Evolutionary conservation across 1,140 invertebrate genomes (phyloP).

Genomic region (Zaprionus africanus): DNA sequence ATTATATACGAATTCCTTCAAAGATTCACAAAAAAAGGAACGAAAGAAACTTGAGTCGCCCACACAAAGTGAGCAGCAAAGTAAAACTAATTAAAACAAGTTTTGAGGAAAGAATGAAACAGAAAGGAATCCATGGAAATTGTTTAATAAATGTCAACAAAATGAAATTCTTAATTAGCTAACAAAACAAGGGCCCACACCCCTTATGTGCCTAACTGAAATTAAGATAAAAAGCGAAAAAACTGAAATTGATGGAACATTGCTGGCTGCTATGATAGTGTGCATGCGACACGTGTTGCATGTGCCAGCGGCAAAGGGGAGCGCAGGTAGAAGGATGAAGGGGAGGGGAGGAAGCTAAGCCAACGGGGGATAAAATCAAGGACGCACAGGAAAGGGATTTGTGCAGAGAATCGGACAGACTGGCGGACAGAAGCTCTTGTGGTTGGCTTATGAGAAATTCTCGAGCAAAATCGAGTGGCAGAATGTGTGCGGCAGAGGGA

Average conservation of each 20-base stretch:
- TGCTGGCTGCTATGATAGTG: conserved; percentile 1
- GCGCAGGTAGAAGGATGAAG: not conserved
- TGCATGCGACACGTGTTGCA: conserved; percentile 43
- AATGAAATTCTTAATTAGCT: not conserved
- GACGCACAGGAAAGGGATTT: not conserved
- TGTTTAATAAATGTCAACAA: not conserved
- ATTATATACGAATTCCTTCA: not conserved
- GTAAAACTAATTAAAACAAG: conserved; percentile 6
- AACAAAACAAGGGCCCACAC: not conserved
- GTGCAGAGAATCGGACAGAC: not conserved
- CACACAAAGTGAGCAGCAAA: not conserved
- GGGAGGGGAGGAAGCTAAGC: not conserved
- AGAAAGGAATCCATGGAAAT: not conserved
- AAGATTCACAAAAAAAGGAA: no score
- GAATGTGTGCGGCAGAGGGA: not conserved
- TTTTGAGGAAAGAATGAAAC: not conserved
- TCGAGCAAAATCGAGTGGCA: not conserved
- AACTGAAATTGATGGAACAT: not conserved
- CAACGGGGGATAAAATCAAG: not conserved
- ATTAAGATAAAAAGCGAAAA: not conserved
- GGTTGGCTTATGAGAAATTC: conserved; percentile 1
- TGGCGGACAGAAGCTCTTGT: not conserved
- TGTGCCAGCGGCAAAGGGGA: conserved; percentile 16
- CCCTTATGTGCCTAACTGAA: not conserved
- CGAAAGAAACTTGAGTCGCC: not conserved